phyloP scores from a whole-genome alignment of 2,113 vertebrate species.

The Neolamprologus cancellatus region DNA sequence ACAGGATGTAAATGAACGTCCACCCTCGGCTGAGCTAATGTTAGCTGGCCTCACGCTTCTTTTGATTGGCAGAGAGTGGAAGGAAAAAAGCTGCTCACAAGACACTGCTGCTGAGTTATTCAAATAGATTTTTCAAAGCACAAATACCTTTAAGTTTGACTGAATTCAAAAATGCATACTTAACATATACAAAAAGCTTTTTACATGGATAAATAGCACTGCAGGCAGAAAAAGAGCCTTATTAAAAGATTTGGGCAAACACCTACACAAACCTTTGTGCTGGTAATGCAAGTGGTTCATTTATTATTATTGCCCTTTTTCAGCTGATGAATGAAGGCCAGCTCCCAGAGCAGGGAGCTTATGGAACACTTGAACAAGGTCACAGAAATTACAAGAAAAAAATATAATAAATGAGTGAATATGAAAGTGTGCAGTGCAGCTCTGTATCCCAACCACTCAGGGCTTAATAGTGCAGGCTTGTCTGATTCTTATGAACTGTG shows the following conservation, averaged over 20 bases:
- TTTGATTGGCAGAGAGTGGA: neutral
- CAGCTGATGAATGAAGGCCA: neutral
- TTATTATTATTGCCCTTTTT: neutral
- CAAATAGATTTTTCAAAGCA: neutral
- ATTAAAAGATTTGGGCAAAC: neutral
- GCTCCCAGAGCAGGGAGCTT: neutral
- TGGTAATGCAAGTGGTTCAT: neutral
- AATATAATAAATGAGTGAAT: neutral
- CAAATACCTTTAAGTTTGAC: neutral
- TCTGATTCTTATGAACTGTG: neutral
- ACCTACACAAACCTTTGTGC: neutral
- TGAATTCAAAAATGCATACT: neutral
- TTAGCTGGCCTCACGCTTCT: neutral
- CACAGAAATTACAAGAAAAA: neutral
- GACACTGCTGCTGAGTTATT: neutral
- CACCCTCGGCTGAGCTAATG: neutral
- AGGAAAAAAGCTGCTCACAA: neutral
- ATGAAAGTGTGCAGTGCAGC: neutral
- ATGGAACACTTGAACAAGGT: fast-evolving
- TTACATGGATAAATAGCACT: neutral
- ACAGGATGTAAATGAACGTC: neutral
- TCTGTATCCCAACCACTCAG: neutral
- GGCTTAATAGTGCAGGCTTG: neutral
- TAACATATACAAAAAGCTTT: neutral
- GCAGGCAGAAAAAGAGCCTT: neutral